phyloP scores from a whole-genome alignment of 1,140 invertebrate species.

The Dinothrombium tinctorium region DNA sequence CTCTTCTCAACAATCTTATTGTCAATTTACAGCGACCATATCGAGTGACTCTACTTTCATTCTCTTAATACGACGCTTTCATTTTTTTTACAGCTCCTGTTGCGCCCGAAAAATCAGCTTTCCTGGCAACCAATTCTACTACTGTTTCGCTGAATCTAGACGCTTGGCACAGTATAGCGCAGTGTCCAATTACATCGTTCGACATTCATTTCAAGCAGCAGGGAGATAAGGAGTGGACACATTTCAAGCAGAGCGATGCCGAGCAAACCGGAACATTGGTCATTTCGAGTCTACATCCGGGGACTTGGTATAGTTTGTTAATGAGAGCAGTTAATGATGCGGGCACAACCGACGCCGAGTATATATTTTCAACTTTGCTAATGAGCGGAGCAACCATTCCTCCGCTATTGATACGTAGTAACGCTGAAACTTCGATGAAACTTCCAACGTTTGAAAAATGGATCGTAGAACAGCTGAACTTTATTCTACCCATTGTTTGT shows the following conservation, averaged over 20 bases:
- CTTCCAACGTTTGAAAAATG: not conserved
- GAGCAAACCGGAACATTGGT: slow-evolving; percentile 5
- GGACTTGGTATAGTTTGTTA: slow-evolving; percentile 30
- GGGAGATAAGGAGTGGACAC: slow-evolving; percentile 16
- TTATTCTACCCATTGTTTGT: not conserved
- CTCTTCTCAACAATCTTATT: no score
- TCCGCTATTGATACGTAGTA: not conserved
- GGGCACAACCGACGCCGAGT: slow-evolving; percentile 45
- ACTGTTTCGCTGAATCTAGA: slow-evolving; percentile 24
- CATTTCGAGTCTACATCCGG: slow-evolving; percentile 43
- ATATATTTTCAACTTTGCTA: slow-evolving; percentile 51
- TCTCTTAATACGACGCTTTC: no score
- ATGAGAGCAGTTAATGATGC: slow-evolving; percentile 16
- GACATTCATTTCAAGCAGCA: slow-evolving; percentile 16
- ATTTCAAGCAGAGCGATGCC: slow-evolving; percentile 5
- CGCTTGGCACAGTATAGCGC: slow-evolving; percentile 22
- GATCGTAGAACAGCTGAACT: not conserved
- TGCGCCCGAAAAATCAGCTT: slow-evolving; percentile 15
- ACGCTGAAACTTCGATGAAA: not conserved
- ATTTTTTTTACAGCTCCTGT: slow-evolving; percentile 13
- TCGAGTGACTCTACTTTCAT: no score
- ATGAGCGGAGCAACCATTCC: not conserved
- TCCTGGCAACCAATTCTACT: slow-evolving; percentile 21
- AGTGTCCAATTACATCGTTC: slow-evolving; percentile 26
- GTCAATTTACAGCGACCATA: no score